phyloP scores from a whole-genome alignment of 2,888 invertebrate genomes.

The Keiferia lycopersicella region DNA sequence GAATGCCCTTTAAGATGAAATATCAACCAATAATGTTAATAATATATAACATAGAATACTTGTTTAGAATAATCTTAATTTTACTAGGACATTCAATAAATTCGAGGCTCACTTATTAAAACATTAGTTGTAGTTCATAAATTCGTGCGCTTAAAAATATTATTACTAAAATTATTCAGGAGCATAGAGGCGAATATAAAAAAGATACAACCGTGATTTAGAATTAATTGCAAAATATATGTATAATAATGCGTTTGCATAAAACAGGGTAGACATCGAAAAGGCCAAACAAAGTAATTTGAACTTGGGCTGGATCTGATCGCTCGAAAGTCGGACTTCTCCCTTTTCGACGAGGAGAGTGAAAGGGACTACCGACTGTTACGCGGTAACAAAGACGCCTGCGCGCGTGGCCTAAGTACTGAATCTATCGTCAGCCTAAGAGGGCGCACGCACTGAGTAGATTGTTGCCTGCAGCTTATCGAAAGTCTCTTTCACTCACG shows the following conservation, averaged over 20 bases:
- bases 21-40: background rate
- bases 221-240: conserved; percentile 10
- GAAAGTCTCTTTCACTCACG: no score
- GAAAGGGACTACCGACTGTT: no score
- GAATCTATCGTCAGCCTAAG: no score
- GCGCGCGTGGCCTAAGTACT: no score
- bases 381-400: no score
- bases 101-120: conserved; percentile 44
- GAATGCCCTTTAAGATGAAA: background rate
- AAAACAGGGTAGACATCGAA: no score
- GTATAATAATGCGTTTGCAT: background rate
- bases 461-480: no score
- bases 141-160: conserved; percentile 75
- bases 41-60: background rate
- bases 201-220: conserved; percentile 60
- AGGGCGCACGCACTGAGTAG: no score
- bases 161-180: conserved; percentile 33
- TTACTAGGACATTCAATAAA: background rate
- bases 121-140: conserved; percentile 62
- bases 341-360: no score
- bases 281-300: no score
- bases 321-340: no score
- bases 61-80: background rate
- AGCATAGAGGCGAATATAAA: conserved; percentile 58
- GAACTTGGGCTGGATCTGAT: no score